Base-by-base conservation (phyloP, 1,140 invertebrate species). In the Neodiprion lecontei region DNA sequence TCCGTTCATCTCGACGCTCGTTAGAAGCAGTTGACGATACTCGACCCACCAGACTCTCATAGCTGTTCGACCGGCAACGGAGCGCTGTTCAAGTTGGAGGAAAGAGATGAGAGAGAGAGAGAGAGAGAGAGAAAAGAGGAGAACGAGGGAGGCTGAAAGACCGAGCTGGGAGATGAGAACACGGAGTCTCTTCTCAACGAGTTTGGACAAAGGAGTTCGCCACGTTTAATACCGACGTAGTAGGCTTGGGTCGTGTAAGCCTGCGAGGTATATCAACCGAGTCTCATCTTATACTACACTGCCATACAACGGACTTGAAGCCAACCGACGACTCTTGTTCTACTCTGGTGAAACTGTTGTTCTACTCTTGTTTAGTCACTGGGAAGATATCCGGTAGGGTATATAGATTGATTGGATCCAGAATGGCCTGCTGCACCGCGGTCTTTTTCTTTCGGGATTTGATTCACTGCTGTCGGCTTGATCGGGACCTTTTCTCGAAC, bases 1-100 rank as follows among this genome's bases (percentile, higher is more conserved):
- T 14, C 53, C n/a, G 11, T 40, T 40, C n/a, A 12, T 61, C n/a
- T 4, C 53, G 11, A 17, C 53, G 53, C 53, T 61, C 53, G 53
- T 61, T 61, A 61, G 53, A 61, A 61, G n/a, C 53, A 61, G 53
- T 61, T 61, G 53, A 61, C 53, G 53, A 11, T 61, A 61, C 53
- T 61, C 53, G 53, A 61, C 11, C 5, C 28, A 61, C 5, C 11
- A 12, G 53, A 61, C 5, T 5, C 28, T 40, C 28, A 40, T 40
- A 40, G 28, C 28, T 40, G 28, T 40, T 40, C 28, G 28, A 40
- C 28, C 28, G 28, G 28, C 28, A 40, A 40, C 28, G 5, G 28
- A 40, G 28, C 28, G 28, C 28, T 1, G 28, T 40, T 40, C 28
- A 61, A 61, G 53, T 12, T 17, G 53, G 53, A 61, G n/a, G 53